Evolutionary conservation across 2,888 invertebrate genomes (phyloP).

Genomic region (Aphodius sticticus): DNA sequence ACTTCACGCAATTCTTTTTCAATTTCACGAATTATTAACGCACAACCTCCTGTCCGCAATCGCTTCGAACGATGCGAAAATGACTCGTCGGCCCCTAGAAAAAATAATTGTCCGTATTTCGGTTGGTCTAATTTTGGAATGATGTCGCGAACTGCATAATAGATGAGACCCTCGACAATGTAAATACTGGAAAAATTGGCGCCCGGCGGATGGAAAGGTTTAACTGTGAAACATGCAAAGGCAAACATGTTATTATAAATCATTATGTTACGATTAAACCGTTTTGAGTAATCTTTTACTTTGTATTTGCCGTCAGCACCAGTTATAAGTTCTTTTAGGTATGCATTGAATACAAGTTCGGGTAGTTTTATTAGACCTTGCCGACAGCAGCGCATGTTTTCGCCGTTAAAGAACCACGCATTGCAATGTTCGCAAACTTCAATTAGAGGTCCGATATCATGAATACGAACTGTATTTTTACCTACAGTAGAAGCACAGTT

Average conservation of each 20-base stretch:
- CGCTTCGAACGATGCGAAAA: background rate
- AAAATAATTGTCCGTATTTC: background rate
- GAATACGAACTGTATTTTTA: background rate
- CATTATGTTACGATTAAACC: background rate
- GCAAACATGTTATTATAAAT: background rate
- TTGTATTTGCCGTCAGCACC: background rate
- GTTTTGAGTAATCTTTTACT: background rate
- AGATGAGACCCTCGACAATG: background rate
- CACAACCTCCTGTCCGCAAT: background rate
- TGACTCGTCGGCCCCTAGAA: no score
- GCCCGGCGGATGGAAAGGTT: background rate
- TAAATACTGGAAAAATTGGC: background rate
- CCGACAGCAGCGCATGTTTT: background rate
- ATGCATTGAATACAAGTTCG: background rate
- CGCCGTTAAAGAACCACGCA: background rate
- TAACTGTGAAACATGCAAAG: background rate
- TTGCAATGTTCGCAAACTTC: background rate
- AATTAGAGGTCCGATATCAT: background rate
- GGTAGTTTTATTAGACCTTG: background rate
- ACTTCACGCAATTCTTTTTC: background rate
- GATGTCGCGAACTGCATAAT: background rate
- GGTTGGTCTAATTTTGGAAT: background rate
- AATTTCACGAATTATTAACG: background rate
- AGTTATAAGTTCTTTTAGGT: background rate
- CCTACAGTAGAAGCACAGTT: background rate